Evolutionary conservation across 2,113 vertebrate genomes (phyloP).

Genomic region (Papio anubis): DNA sequence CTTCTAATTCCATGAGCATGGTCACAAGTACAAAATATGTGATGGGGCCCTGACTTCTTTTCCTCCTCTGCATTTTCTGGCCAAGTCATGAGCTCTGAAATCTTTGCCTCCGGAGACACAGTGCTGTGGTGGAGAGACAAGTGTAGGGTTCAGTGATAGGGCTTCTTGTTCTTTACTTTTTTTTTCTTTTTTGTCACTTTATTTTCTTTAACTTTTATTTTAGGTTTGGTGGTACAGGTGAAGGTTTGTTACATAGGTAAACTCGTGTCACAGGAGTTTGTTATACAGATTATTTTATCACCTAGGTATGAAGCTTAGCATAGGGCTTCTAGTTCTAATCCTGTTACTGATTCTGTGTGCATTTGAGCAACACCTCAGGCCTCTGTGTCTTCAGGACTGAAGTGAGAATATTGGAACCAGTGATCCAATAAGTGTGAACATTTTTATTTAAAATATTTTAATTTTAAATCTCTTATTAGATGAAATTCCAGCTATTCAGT

Average conservation of each 20-base stretch:
- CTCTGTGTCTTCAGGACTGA: neutral
- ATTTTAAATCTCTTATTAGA: constrained; percentile 5
- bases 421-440: neutral
- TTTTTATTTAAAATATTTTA: constrained; percentile 7
- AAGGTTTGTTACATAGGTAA: no score
- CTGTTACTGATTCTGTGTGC: neutral
- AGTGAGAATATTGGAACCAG: neutral
- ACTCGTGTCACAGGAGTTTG: no score
- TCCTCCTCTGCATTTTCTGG: neutral
- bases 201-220: no score
- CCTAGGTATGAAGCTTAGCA: no score
- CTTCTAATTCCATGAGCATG: neutral
- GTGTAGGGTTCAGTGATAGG: no score
- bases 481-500: neutral
- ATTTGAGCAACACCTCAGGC: neutral
- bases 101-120: neutral
- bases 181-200: no score
- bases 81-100: neutral
- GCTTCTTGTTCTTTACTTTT: no score
- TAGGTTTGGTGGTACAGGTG: no score
- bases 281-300: no score
- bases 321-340: neutral
- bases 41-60: neutral
- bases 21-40: neutral
- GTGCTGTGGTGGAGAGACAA: neutral